Evolutionary conservation across 2,113 vertebrate genomes (phyloP).

Genomic region (Podilymbus podiceps): DNA sequence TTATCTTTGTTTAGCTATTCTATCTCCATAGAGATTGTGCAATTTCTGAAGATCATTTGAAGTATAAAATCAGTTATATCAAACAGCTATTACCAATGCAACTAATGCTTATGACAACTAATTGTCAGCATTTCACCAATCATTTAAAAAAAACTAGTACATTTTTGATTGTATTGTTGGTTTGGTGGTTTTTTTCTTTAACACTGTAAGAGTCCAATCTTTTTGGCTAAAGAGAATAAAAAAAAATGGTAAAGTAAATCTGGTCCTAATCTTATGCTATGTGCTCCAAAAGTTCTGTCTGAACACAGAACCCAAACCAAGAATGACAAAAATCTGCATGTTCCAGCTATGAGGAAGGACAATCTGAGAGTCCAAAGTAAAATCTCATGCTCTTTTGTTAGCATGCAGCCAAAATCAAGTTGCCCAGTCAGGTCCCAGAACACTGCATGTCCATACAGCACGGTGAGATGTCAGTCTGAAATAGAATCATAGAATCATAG

Average conservation of each 20-base stretch:
- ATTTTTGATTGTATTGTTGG: accelerated
- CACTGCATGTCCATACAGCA: neutral
- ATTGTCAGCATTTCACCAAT: neutral
- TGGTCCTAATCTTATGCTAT: neutral
- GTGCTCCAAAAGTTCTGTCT: neutral
- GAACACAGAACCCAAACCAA: neutral
- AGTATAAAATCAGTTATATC: neutral
- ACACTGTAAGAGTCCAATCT: neutral
- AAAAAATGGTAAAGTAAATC: neutral
- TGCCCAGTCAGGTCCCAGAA: neutral
- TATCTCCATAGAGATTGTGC: neutral
- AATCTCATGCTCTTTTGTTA: neutral
- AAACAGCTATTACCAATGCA: neutral
- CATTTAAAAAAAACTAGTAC: neutral
- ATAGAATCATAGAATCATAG: neutral
- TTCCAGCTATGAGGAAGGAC: neutral
- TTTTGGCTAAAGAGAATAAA: neutral
- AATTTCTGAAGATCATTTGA: neutral
- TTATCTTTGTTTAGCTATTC: neutral
- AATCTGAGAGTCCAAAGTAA: neutral
- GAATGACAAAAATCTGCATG: neutral
- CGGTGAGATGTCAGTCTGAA: neutral
- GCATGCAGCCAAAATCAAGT: neutral
- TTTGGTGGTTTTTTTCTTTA: neutral
- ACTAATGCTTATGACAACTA: neutral